Conservation (phyloP, 2,888 invertebrate species). For the Bursaphelenchus okinawaensis region DNA sequence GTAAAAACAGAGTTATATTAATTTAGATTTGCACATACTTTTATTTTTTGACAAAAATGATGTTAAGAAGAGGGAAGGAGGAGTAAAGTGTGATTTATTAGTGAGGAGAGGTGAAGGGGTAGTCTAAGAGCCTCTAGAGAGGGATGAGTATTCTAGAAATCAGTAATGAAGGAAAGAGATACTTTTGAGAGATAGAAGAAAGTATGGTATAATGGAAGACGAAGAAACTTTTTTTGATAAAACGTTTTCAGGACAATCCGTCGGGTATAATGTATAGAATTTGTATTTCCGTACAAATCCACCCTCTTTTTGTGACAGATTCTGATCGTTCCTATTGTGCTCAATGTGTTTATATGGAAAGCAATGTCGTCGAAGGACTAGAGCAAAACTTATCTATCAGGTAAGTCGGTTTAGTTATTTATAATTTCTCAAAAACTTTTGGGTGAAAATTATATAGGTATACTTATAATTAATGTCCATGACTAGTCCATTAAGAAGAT, state of each 20-base stretch:
- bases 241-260: conserved; percentile 38
- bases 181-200: no score
- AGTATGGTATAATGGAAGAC: no score
- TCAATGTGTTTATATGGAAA: conserved; percentile 55
- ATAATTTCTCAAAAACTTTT: no score
- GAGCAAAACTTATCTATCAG: conserved; percentile 49
- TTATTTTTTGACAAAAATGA: not conserved
- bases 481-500: no score
- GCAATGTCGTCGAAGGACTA: conserved; percentile 48
- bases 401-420: no score
- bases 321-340: conserved; percentile 56
- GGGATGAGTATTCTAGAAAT: no score
- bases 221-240: no score
- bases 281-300: conserved; percentile 53
- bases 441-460: no score
- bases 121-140: conserved; percentile 5
- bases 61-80: no score
- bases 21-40: not conserved
- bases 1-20: conserved; percentile 16
- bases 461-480: not conserved
- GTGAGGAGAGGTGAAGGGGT: no score
- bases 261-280: conserved; percentile 48
- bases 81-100: no score
- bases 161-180: no score
- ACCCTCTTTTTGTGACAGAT: conserved; percentile 57